Evolutionary conservation across 2,113 vertebrate species (phyloP).

Genomic region (Passer domesticus): DNA sequence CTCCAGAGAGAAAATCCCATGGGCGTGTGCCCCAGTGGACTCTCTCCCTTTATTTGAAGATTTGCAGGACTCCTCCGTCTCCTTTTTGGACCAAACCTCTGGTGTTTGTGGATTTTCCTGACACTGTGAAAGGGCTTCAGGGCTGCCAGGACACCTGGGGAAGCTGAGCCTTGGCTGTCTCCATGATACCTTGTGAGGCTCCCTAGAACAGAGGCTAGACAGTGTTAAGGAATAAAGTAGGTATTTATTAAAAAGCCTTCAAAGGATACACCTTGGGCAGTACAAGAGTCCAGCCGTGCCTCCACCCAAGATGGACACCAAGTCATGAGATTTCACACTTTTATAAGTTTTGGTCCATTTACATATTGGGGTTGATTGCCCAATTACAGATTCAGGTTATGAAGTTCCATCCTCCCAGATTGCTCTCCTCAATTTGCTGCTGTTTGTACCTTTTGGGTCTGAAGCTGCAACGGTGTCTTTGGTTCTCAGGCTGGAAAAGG

Average conservation of each 20-base stretch:
- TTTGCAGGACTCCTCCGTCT: not conserved
- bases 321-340: not conserved
- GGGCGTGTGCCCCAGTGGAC: fast-evolving
- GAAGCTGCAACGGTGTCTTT: not conserved
- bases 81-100: not conserved
- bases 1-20: fast-evolving
- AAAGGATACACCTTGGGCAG: not conserved
- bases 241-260: not conserved
- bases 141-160: fast-evolving
- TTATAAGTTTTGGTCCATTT: not conserved
- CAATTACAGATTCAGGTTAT: not conserved
- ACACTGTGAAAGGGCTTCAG: not conserved
- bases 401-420: not conserved
- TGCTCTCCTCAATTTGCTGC: not conserved
- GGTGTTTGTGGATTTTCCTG: not conserved
- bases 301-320: not conserved
- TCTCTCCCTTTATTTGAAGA: not conserved
- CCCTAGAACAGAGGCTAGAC: not conserved
- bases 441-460: not conserved
- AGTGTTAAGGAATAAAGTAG: not conserved
- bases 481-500: not conserved
- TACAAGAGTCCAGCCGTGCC: not conserved
- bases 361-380: not conserved
- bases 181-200: not conserved
- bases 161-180: not conserved